Evolutionary conservation across 2,888 invertebrate species (phyloP).

Genomic region (Lycocerus yunnanus): DNA sequence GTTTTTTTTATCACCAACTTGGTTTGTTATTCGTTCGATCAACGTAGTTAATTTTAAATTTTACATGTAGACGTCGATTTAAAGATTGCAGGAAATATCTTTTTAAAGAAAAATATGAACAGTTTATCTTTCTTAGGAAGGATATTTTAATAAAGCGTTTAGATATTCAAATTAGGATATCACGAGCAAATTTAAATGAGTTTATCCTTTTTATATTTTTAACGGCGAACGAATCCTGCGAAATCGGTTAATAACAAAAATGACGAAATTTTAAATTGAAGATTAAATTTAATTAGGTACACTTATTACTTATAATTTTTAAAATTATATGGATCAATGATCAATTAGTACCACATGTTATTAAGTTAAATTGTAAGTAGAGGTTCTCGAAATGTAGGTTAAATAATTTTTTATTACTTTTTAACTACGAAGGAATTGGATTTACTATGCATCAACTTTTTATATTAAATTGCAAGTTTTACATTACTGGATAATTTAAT

Average conservation of each 20-base stretch:
- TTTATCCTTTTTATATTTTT: not conserved
- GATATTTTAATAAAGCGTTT: not conserved
- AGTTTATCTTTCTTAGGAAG: not conserved
- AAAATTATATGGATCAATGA: not conserved
- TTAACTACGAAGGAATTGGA: not conserved
- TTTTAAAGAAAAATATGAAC: not conserved
- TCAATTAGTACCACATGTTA: not conserved
- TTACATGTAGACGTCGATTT: not conserved
- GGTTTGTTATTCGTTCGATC: not conserved
- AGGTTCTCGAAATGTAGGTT: not conserved
- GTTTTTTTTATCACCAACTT: too few species aligned
- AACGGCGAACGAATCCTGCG: not conserved
- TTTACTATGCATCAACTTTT: not conserved
- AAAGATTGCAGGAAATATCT: not conserved
- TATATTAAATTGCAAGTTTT: not conserved
- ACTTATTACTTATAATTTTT: not conserved
- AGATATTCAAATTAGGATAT: not conserved
- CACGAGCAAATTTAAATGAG: not conserved
- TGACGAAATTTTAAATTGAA: not conserved
- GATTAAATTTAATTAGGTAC: not conserved
- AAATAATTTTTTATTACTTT: not conserved
- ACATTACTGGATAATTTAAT: not conserved
- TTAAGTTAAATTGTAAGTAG: not conserved
- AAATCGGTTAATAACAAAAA: not conserved
- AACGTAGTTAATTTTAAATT: not conserved